Percentiles rank a stretch among this genome's conserved stretches.
Conservation (phyloP, 2,888 invertebrate genomes). For the Automeris io region DNA sequence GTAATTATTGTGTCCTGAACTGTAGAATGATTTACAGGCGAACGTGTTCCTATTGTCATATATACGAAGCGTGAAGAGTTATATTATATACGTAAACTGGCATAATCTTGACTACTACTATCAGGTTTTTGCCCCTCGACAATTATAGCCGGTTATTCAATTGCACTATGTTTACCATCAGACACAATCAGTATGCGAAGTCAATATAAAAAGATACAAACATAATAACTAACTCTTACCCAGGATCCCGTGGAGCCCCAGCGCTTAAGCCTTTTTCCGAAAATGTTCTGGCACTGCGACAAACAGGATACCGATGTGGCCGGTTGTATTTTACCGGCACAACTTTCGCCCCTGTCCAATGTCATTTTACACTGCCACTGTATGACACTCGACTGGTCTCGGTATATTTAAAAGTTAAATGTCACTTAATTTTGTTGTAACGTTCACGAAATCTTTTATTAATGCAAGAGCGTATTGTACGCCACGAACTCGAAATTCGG, state of each 20-base stretch:
- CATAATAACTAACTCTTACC: conserved; percentile 63
- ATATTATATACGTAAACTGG: too few relatives aligned
- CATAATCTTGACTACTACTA: too few relatives aligned
- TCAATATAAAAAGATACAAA: not conserved
- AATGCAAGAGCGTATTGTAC: not conserved
- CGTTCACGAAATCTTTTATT: not conserved
- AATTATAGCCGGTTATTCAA: too few relatives aligned
- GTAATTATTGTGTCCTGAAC: too few relatives aligned
- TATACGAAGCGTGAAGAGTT: too few relatives aligned
- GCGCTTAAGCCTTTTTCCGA: conserved; percentile 80
- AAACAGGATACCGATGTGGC: conserved; percentile 71
- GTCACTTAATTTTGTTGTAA: not conserved
- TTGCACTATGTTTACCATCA: too few relatives aligned
- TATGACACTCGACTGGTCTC: conserved; percentile 8
- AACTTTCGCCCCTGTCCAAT: conserved; percentile 66
- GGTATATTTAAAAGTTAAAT: not conserved
- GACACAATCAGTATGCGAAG: not conserved
- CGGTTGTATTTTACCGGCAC: conserved; percentile 67
- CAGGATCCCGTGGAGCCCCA: conserved; percentile 87
- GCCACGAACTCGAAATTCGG: conserved; percentile 10
- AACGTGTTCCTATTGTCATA: too few relatives aligned
- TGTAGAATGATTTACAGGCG: too few relatives aligned
- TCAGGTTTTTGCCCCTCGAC: too few relatives aligned
- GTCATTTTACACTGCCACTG: conserved; percentile 52
- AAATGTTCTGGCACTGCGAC: conserved; percentile 79